phyloP scores from a whole-genome alignment of 2,888 invertebrate species.

The Eudasyphora cyanicolor region DNA sequence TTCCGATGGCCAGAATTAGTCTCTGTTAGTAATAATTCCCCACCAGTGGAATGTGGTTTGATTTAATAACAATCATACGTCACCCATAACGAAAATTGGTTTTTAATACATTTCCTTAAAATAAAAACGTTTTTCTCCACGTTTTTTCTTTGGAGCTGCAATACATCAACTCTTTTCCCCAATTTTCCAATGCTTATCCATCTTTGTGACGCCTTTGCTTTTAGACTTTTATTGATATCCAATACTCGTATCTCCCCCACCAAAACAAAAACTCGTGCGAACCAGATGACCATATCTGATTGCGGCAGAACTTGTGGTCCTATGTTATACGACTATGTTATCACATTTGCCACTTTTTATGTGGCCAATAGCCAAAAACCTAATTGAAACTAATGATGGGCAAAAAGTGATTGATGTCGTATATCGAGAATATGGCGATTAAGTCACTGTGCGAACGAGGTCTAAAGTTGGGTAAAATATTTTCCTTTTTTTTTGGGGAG shows the following conservation, averaged over 20 bases:
- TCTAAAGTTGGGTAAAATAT: background rate
- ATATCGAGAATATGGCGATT: background rate
- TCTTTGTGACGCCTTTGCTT: background rate
- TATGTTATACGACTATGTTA: no score
- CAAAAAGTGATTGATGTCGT: constrained; percentile 23
- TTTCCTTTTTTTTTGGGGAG: no score
- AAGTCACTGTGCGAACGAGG: background rate
- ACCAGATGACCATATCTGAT: background rate
- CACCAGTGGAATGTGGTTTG: no score
- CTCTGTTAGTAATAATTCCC: no score
- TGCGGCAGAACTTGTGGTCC: background rate
- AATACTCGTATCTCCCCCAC: no score
- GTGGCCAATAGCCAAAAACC: background rate
- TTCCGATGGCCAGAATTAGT: no score
- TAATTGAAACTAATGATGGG: constrained; percentile 22
- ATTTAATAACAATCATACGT: background rate
- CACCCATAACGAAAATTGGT: background rate
- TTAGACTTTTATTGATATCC: background rate
- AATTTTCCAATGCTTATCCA: background rate
- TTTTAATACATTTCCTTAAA: no score
- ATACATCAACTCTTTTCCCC: background rate
- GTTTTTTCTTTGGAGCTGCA: no score
- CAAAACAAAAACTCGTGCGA: no score
- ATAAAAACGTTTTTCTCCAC: no score
- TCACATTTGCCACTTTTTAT: background rate